phyloP scores from a whole-genome alignment of 2,113 vertebrate species.

The Merops nubicus region DNA sequence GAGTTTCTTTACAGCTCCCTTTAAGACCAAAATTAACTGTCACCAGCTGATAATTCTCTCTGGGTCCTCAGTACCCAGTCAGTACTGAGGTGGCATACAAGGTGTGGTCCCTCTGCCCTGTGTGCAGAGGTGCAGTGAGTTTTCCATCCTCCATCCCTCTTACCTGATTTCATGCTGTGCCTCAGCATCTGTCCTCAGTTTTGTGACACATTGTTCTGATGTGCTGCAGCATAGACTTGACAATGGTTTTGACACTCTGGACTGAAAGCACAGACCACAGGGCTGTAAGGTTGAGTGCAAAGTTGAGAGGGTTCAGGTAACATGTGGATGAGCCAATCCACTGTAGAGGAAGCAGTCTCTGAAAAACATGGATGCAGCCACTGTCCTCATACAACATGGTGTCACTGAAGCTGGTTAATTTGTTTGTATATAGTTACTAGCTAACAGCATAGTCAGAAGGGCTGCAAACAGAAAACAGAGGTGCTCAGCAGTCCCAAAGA shows the following conservation, averaged over 20 bases:
- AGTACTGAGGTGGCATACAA: background rate
- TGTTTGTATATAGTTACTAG: background rate
- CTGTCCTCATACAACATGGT: rapidly evolving
- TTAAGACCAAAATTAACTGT: background rate
- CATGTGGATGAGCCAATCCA: background rate
- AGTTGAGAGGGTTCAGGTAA: background rate
- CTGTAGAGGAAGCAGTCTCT: background rate
- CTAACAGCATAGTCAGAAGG: background rate
- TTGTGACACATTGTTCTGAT: rapidly evolving
- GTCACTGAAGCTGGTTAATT: background rate
- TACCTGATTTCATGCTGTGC: background rate
- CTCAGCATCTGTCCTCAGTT: background rate
- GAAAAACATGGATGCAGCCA: background rate
- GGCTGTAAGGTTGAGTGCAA: background rate
- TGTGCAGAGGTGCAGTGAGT: rapidly evolving
- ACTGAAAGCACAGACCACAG: background rate
- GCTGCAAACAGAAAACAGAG: background rate
- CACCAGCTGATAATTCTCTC: background rate
- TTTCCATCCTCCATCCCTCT: background rate
- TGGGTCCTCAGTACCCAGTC: background rate
- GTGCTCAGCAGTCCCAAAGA: background rate
- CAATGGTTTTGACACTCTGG: background rate
- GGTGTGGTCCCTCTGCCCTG: background rate
- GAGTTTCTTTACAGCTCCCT: background rate
- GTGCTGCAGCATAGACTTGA: background rate